Conservation (phyloP, 1,140 invertebrate species). For the Cherax destructor region DNA sequence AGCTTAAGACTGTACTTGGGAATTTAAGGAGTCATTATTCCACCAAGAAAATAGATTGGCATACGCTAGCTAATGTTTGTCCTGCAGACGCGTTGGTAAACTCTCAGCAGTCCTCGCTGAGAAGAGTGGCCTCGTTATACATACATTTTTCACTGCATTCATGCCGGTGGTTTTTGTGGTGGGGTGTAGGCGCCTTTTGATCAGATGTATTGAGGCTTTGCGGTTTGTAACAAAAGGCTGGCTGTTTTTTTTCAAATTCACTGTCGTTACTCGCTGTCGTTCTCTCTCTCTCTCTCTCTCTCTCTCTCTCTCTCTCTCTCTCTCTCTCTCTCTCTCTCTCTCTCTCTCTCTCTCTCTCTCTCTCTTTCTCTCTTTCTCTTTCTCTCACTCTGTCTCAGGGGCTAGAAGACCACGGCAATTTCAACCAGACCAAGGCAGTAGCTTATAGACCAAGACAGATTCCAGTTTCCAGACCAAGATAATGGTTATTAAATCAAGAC, state of each 20-base stretch:
- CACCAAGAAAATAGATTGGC: no score
- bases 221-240: background rate
- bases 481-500: no score
- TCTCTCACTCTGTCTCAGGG: background rate
- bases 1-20: no score
- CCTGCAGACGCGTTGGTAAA: background rate
- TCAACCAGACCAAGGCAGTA: no score
- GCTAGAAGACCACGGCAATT: no score
- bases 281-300: background rate
- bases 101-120: background rate
- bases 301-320: background rate
- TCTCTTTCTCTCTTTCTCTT: background rate
- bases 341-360: no score
- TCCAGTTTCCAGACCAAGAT: no score
- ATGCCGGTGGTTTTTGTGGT: background rate
- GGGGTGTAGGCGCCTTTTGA: background rate
- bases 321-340: slow-evolving; percentile 12
- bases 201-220: background rate
- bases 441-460: no score
- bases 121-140: slow-evolving; percentile 48
- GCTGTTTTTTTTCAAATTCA: background rate
- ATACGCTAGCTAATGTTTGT: background rate
- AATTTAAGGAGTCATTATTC: no score
- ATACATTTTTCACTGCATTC: slow-evolving; percentile 10
- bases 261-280: background rate